A percentile compares a stretch with the other conserved stretches of the same genome.
phyloP scores from a whole-genome alignment of 2,113 vertebrate species.

The Machaerirhynchus nigripectus region DNA sequence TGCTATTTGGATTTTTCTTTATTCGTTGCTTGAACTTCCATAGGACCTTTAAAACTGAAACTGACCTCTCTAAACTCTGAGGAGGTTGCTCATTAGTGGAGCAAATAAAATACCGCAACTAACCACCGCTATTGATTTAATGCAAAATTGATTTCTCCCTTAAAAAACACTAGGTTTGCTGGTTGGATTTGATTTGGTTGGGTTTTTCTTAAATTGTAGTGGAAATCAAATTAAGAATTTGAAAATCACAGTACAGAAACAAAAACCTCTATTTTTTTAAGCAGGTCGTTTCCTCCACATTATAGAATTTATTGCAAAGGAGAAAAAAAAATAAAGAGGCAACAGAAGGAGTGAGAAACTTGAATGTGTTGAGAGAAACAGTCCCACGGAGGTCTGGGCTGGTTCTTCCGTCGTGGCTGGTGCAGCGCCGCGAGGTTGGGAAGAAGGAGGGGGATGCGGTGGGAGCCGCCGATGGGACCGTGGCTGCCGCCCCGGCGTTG shows the following conservation, averaged over 20 bases:
- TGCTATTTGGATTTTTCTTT: background rate
- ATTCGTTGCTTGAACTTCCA: background rate
- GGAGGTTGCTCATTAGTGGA: background rate
- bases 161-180: background rate
- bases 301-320: background rate
- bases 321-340: fast-evolving
- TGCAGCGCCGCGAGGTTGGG: background rate
- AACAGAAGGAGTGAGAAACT: background rate
- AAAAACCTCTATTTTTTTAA: background rate
- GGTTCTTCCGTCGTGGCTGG: background rate
- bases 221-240: background rate
- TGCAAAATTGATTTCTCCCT: background rate
- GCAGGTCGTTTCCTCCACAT: background rate
- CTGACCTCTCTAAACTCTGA: background rate
- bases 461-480: too few species aligned
- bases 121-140: background rate
- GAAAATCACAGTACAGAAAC: background rate
- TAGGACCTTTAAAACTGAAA: background rate
- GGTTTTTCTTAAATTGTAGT: background rate
- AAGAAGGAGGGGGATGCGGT: fast-evolving
- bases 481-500: fast-evolving
- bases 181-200: background rate
- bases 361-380: background rate
- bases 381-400: too few species aligned
- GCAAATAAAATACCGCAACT: background rate